Evolutionary conservation across 2,113 vertebrate species (phyloP).

Genomic region (Marmota flaviventris): DNA sequence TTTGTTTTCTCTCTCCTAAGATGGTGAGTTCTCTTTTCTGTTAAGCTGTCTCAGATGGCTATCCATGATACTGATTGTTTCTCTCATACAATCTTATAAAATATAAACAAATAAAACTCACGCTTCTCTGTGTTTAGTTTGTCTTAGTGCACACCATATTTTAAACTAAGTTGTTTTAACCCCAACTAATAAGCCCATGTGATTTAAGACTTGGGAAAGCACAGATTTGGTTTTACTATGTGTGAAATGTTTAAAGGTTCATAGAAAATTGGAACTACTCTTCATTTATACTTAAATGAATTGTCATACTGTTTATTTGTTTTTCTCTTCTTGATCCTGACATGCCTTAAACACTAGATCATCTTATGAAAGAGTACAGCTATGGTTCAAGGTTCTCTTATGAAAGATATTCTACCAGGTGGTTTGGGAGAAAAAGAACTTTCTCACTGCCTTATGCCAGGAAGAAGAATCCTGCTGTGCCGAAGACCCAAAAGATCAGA

Average conservation of each 20-base stretch:
- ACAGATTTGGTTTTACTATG: slow-evolving; percentile 58
- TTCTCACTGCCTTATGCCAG: slow-evolving; percentile 18
- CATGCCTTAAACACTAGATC: neutral
- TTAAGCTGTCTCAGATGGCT: slow-evolving; percentile 35
- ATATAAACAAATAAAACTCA: slow-evolving; percentile 28
- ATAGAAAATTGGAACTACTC: slow-evolving; percentile 59
- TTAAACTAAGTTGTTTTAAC: slow-evolving; percentile 56
- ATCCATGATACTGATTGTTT: neutral
- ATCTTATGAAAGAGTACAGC: neutral
- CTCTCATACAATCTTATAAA: slow-evolving; percentile 44
- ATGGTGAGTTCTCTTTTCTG: neutral
- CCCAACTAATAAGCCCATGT: slow-evolving; percentile 48
- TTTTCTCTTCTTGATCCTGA: slow-evolving; percentile 40
- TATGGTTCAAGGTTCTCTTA: slow-evolving; percentile 36
- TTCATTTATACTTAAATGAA: slow-evolving; percentile 66
- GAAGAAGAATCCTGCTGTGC: slow-evolving; percentile 39
- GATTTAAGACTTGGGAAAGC: slow-evolving; percentile 45
- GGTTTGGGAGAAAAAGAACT: slow-evolving; percentile 48
- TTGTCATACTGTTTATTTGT: neutral
- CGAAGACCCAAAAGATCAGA: neutral
- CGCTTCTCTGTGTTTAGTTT: neutral
- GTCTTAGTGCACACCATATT: neutral
- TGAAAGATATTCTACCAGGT: slow-evolving; percentile 45
- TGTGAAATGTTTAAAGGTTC: slow-evolving; percentile 62
- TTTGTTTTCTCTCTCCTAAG: neutral